Conservation (phyloP, 2,888 invertebrate species). For the Eupithecia vulgata region DNA sequence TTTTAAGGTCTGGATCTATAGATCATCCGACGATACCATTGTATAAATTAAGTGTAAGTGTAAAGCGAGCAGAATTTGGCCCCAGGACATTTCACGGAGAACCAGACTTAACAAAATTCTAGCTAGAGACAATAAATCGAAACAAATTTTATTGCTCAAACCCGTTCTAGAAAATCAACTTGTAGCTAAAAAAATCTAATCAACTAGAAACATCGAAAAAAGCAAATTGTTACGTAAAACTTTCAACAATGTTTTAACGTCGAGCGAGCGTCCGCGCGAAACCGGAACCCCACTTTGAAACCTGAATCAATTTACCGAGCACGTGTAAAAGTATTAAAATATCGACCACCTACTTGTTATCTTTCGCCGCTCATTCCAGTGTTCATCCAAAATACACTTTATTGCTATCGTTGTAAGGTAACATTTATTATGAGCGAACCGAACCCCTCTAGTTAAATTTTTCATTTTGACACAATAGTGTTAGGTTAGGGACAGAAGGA, state of each 20-base stretch:
- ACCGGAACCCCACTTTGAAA: constrained; percentile 23
- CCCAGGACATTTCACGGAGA: too few species aligned
- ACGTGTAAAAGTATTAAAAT: constrained; percentile 25
- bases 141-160: background rate
- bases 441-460: constrained; percentile 20
- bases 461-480: constrained; percentile 22
- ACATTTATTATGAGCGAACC: constrained; percentile 16
- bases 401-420: constrained; percentile 9
- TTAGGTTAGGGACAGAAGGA: background rate
- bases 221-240: background rate
- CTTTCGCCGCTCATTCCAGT: constrained; percentile 11
- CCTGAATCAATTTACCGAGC: constrained; percentile 22
- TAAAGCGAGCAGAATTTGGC: too few species aligned
- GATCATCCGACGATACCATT: too few species aligned
- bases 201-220: background rate
- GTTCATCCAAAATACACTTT: constrained; percentile 19
- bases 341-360: constrained; percentile 23
- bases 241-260: background rate
- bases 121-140: background rate
- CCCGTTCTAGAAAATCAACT: background rate
- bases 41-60: too few species aligned
- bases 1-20: too few species aligned
- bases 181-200: background rate
- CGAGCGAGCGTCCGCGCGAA: constrained; percentile 9
- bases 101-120: too few species aligned